These are phyloP conservation scores for Litoditis marina DNA, from an alignment of 2,888 invertebrate genomes.

Conservation along the genomic window DNA sequence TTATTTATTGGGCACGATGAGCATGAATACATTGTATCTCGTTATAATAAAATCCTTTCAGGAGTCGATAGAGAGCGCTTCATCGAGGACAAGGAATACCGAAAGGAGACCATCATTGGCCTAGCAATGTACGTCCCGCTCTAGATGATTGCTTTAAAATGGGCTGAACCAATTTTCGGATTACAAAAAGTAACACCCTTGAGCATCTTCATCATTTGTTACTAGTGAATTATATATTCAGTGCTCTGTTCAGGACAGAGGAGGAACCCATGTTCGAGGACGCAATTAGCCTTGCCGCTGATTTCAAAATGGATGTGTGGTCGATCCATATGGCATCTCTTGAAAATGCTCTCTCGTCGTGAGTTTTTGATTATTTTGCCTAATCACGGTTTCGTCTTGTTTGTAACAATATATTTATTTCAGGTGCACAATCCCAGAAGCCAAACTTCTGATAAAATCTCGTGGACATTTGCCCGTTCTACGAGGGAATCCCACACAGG, in stretches of 20 bases:
- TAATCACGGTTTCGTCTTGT: neutral
- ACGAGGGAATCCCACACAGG: constrained; percentile 13
- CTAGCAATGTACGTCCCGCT: constrained; percentile 32
- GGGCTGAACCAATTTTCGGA: no score
- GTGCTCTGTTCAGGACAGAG: constrained; percentile 27
- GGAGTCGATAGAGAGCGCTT: constrained; percentile 44
- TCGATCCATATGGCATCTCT: constrained; percentile 41
- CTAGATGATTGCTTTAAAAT: no score
- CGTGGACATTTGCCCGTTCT: constrained; percentile 31
- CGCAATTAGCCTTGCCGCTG: constrained; percentile 36
- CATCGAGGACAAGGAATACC: constrained; percentile 39
- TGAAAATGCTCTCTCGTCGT: constrained; percentile 40
- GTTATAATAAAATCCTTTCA: constrained; percentile 9
- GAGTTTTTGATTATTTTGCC: neutral
- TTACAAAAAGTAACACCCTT: no score
- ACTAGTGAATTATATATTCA: neutral
- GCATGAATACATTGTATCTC: no score
- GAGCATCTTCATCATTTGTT: no score
- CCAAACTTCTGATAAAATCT: constrained; percentile 25
- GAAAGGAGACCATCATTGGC: constrained; percentile 43
- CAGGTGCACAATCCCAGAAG: constrained; percentile 22
- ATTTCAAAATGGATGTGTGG: constrained; percentile 37
- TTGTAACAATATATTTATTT: neutral
- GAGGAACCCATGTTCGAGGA: constrained; percentile 37
- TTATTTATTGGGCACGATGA: no score